A percentile compares a stretch with the other conserved stretches of the same genome.
Conservation (phyloP, 2,888 invertebrate genomes). For the Linyphia triangularis region DNA sequence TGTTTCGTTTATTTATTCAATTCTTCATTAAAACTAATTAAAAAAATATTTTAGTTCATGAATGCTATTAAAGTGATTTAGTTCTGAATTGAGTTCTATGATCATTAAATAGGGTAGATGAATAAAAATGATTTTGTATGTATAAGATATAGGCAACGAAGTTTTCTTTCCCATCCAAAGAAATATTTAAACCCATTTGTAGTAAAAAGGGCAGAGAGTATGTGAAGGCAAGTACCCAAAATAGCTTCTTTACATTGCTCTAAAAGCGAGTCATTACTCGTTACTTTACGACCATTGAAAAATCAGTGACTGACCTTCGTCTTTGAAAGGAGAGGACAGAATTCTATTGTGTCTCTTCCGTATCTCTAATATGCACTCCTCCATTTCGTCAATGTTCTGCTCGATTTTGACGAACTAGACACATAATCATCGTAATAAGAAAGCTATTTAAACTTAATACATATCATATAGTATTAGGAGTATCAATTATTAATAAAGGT, state of each 20-base stretch:
- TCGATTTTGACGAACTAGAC: constrained; percentile 54
- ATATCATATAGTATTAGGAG: too few relatives aligned
- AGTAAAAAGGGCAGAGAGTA: neutral
- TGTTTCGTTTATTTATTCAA: too few relatives aligned
- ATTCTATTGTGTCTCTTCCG: constrained; percentile 51
- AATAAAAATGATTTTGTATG: too few relatives aligned
- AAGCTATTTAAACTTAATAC: too few relatives aligned
- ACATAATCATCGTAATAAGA: neutral
- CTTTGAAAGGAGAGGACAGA: constrained; percentile 56
- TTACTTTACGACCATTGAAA: constrained; percentile 22
- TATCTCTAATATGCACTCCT: constrained; percentile 26
- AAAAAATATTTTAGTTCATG: too few relatives aligned
- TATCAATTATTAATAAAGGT: too few relatives aligned
- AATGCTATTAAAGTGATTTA: too few relatives aligned
- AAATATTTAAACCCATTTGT: neutral
- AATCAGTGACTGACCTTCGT: constrained; percentile 57
- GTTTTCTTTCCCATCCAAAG: too few relatives aligned
- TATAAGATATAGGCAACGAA: too few relatives aligned
- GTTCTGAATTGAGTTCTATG: too few relatives aligned
- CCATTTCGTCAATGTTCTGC: constrained; percentile 53
- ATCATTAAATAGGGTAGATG: too few relatives aligned
- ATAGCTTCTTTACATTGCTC: neutral
- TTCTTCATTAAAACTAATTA: too few relatives aligned
- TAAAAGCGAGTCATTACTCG: neutral
- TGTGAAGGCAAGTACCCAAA: neutral